Evolutionary conservation across 1,140 invertebrate species (phyloP).

Genomic region (Trichonephila clavata): DNA sequence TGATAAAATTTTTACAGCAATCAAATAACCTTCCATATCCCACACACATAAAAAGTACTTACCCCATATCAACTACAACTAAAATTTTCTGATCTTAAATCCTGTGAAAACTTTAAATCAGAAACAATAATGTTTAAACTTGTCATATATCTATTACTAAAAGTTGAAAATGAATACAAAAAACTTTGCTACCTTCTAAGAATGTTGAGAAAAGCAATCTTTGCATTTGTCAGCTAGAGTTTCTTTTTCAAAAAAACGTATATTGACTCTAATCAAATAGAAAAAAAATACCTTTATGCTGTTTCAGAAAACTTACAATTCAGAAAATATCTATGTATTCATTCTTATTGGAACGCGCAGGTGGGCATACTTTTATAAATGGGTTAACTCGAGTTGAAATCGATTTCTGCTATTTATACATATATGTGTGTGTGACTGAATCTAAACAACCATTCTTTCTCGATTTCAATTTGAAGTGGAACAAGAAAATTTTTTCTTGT

Average conservation of each 20-base stretch:
- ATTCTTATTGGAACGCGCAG: neutral
- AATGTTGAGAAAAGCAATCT: neutral
- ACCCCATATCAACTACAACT: too few species aligned
- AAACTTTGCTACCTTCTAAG: neutral
- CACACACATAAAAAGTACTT: too few species aligned
- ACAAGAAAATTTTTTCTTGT: neutral
- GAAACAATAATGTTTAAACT: too few species aligned
- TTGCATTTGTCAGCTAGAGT: neutral
- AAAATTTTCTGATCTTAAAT: too few species aligned
- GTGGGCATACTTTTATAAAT: neutral
- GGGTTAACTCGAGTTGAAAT: neutral
- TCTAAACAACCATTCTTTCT: neutral
- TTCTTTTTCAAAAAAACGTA: neutral
- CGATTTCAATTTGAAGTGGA: neutral
- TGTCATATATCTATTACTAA: neutral
- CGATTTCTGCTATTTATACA: neutral
- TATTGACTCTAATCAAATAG: neutral
- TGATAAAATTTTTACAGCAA: too few species aligned
- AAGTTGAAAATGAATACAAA: neutral
- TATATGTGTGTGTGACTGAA: neutral
- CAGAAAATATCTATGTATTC: neutral
- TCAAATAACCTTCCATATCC: too few species aligned
- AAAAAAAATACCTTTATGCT: neutral
- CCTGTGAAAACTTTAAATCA: too few species aligned
- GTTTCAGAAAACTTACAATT: neutral